Percentiles rank a stretch among this genome's conserved stretches.
These are phyloP conservation scores for Hylia prasina DNA, from an alignment of 2,113 vertebrate species.

Conservation along the genomic window DNA sequence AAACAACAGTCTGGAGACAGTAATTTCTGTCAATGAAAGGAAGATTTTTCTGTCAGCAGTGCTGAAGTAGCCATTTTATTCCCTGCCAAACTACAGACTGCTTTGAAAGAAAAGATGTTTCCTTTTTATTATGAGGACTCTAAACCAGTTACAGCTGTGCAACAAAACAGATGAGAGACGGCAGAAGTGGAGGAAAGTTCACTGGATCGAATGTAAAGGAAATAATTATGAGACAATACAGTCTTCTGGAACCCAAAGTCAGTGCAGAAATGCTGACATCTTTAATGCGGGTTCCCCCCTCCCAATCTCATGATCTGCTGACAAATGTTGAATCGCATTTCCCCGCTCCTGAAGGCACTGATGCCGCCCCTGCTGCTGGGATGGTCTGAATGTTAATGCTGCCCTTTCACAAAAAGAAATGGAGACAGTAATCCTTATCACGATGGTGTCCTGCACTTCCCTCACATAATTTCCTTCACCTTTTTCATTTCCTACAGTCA, in stretches of 20 bases:
- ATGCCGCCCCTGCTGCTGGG: accelerated
- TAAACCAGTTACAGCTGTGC: constrained; percentile 57
- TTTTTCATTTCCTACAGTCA: constrained; percentile 20
- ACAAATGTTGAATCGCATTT: neutral
- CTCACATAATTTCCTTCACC: neutral
- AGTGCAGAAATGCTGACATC: neutral
- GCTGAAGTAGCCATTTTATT: constrained; percentile 35
- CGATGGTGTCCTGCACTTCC: neutral
- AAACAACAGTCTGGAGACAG: neutral
- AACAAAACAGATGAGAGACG: constrained; percentile 15
- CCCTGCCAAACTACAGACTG: constrained; percentile 16
- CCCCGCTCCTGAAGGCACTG: neutral
- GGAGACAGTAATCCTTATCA: neutral
- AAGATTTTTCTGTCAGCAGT: constrained; percentile 21
- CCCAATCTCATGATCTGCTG: neutral
- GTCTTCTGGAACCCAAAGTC: neutral
- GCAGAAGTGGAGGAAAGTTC: constrained; percentile 59
- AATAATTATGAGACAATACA: neutral
- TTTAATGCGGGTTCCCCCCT: neutral
- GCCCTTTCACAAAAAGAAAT: neutral
- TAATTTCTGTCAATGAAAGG: constrained; percentile 21
- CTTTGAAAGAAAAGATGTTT: constrained; percentile 18
- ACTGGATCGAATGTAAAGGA: neutral
- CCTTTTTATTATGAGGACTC: neutral
- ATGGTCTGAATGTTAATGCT: neutral